Evolutionary conservation across 2,797 vertebrate species (phyloP).

Genomic region (Spheniscus humboldti): DNA sequence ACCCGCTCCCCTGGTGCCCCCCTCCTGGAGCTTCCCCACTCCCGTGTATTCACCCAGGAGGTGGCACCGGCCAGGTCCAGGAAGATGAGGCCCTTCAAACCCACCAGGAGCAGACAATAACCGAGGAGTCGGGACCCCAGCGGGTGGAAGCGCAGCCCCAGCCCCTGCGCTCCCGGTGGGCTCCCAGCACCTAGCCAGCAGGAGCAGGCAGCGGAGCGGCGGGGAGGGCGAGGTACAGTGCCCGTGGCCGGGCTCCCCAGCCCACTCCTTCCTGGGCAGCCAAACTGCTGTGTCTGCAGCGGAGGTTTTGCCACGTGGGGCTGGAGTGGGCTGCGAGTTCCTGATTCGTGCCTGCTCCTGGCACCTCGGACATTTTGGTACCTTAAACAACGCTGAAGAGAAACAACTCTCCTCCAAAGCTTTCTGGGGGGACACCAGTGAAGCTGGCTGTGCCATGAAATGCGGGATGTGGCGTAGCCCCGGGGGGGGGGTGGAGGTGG

Average conservation of each 20-base stretch:
- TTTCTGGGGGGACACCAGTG: rapidly evolving
- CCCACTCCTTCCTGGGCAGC: rapidly evolving
- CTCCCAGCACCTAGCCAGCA: neutral
- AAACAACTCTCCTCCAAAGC: neutral
- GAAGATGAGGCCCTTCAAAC: neutral
- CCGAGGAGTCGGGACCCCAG: neutral
- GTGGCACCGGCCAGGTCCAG: neutral
- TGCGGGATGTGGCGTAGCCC: neutral
- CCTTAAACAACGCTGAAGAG: neutral
- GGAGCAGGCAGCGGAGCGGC: neutral
- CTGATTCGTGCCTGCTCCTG: neutral
- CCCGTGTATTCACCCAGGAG: neutral
- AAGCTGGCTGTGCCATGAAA: neutral
- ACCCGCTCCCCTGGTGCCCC: rapidly evolving
- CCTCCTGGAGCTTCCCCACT: neutral
- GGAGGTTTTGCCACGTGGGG: neutral
- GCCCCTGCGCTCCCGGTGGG: rapidly evolving
- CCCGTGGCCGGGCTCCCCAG: rapidly evolving
- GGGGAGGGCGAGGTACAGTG: neutral
- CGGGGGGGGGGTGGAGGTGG: neutral
- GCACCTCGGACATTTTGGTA: neutral
- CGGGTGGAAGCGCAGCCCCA: neutral
- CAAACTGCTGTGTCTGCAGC: neutral
- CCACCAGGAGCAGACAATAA: neutral
- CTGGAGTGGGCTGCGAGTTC: neutral